phyloP scores from a whole-genome alignment of 1,140 invertebrate genomes.

The Himalopsyche phryganea region DNA sequence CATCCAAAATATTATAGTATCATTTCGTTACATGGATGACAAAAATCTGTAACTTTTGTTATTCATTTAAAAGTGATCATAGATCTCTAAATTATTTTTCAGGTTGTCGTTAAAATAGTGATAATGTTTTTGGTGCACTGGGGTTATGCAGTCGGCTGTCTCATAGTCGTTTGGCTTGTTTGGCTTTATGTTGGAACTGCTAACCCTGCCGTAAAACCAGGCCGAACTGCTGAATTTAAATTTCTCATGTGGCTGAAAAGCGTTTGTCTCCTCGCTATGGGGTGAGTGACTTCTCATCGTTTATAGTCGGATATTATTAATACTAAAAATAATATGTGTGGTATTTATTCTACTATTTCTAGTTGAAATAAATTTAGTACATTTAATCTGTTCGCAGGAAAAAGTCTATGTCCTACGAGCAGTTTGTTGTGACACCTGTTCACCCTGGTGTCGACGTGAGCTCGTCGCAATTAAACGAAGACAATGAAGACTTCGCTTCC shows the following conservation, averaged over 20 bases:
- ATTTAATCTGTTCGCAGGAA: no score
- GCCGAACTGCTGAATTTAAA: slow-evolving; percentile 82
- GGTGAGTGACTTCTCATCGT: slow-evolving; percentile 49
- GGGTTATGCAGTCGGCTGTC: slow-evolving; percentile 81
- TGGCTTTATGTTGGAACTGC: slow-evolving; percentile 92
- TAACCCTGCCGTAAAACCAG: slow-evolving; percentile 91
- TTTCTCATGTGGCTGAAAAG: slow-evolving; percentile 82
- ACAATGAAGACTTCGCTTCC: slow-evolving; percentile 90
- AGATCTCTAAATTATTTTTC: no score
- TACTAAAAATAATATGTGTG: no score
- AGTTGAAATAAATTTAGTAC: no score
- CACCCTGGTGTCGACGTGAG: slow-evolving; percentile 77
- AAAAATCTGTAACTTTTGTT: no score
- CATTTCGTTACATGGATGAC: no score
- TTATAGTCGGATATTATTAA: no score
- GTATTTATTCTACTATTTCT: no score
- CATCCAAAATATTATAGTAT: no score
- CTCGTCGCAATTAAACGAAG: slow-evolving; percentile 86
- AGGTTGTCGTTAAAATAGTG: slow-evolving; percentile 80
- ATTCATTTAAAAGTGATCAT: no score
- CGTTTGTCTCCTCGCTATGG: slow-evolving; percentile 69
- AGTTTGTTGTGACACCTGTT: slow-evolving; percentile 84
- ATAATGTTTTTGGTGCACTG: slow-evolving; percentile 93
- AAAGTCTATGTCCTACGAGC: slow-evolving; percentile 77
- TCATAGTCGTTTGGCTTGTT: slow-evolving; percentile 75